A percentile compares a stretch with the other conserved stretches of the same genome.
Conservation (phyloP, 1,140 invertebrate species). For the Euura saliciscinereae region DNA sequence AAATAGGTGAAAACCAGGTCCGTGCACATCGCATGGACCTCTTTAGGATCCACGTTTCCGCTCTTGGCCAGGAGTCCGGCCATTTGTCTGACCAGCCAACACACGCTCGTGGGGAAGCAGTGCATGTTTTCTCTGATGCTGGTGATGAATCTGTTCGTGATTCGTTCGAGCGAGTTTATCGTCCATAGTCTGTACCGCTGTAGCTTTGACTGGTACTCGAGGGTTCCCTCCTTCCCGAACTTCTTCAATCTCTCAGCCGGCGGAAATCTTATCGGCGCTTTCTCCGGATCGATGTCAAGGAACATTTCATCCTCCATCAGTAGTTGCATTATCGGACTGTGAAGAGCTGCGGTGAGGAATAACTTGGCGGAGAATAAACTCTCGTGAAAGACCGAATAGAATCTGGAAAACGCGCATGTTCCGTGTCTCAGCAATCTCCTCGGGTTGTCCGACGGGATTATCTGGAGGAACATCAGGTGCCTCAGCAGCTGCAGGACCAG, state of each 20-base stretch:
- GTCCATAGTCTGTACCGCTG: conserved; percentile 78
- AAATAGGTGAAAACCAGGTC: conserved; percentile 94
- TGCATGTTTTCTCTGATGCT: conserved; percentile 87
- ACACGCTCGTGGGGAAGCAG: conserved; percentile 87
- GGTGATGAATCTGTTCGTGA: conserved; percentile 83
- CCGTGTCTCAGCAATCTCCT: conserved; percentile 83
- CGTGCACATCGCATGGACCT: conserved; percentile 82
- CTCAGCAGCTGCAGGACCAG: conserved; percentile 78
- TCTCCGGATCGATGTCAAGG: conserved; percentile 91
- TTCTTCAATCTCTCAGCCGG: conserved; percentile 73
- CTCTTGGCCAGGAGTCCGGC: conserved; percentile 72
- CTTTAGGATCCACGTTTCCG: conserved; percentile 66
- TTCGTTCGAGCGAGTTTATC: conserved; percentile 80
- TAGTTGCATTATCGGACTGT: conserved; percentile 90
- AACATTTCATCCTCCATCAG: conserved; percentile 92
- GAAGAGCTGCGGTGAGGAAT: conserved; percentile 90
- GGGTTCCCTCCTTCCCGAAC: conserved; percentile 78
- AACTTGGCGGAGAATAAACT: conserved; percentile 89
- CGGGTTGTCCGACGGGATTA: conserved; percentile 83
- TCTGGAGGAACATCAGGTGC: conserved; percentile 83
- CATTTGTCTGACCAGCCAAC: conserved; percentile 80
- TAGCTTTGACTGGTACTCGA: conserved; percentile 74
- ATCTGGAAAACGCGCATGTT: conserved; percentile 85
- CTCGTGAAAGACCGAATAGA: conserved; percentile 91
- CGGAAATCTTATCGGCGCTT: conserved; percentile 77